Evolutionary conservation across 2,797 vertebrate species (phyloP).

Genomic region (Siniperca obscura): DNA sequence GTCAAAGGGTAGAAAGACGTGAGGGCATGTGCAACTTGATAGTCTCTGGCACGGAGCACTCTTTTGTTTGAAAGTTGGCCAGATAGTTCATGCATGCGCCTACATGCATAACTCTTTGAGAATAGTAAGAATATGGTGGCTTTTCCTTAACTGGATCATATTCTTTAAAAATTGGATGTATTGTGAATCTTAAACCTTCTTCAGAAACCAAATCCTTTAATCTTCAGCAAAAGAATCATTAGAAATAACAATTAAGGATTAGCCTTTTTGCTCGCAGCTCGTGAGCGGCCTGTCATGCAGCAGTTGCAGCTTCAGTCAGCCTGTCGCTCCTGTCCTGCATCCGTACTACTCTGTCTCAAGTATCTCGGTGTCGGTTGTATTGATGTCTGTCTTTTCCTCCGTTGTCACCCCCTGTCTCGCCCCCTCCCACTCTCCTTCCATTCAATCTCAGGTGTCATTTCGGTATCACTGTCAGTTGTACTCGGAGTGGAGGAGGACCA

Average conservation of each 20-base stretch:
- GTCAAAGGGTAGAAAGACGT: background rate
- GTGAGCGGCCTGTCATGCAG: background rate
- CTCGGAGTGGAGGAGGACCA: conserved; percentile 97
- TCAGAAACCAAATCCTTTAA: conserved; percentile 1
- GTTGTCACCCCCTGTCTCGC: conserved; percentile 7
- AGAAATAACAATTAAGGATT: conserved; percentile 17
- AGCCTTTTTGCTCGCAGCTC: background rate
- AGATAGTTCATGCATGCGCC: conserved; percentile 20
- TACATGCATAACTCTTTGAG: conserved; percentile 9
- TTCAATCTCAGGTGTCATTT: conserved; percentile 90
- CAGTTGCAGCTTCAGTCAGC: conserved; percentile 8
- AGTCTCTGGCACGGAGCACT: background rate
- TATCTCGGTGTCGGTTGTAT: conserved; percentile 46
- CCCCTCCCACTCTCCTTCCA: conserved; percentile 6
- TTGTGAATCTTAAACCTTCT: conserved; percentile 1
- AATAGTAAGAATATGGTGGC: conserved; percentile 1
- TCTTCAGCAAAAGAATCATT: background rate
- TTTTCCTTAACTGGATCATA: conserved; percentile 19
- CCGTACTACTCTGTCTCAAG: conserved; percentile 39
- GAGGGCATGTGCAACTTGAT: conserved; percentile 18
- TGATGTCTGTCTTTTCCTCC: conserved; percentile 36
- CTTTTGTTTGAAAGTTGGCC: conserved; percentile 18
- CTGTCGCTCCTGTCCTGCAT: background rate
- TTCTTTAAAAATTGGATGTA: conserved; percentile 27
- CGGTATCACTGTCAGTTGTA: conserved; percentile 99